A percentile compares a stretch with the other conserved stretches of the same genome.
Conservation (phyloP, 1,140 invertebrate genomes). For the Drosophila paulistorum region DNA sequence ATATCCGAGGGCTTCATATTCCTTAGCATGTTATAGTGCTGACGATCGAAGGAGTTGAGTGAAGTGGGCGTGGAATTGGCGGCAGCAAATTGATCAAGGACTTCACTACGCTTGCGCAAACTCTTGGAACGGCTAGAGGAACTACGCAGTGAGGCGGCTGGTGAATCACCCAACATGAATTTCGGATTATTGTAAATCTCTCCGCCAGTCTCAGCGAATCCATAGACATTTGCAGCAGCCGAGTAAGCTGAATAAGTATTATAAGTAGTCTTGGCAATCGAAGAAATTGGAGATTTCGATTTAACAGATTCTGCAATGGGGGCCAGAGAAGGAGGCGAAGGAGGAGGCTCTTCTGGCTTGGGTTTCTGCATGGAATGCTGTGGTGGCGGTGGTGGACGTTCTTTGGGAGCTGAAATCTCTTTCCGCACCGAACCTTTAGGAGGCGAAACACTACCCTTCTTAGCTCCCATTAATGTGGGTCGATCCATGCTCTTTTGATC, state of each 20-base stretch:
- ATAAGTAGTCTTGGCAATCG: conserved; percentile 30
- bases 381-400: conserved; percentile 67
- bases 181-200: conserved; percentile 83
- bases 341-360: conserved; percentile 2
- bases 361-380: conserved; percentile 49
- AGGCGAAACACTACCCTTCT: conserved; percentile 45
- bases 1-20: conserved; percentile 85
- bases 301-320: conserved; percentile 34
- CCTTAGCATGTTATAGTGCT: conserved; percentile 79
- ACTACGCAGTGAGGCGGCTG: conserved; percentile 63
- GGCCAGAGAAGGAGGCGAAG: background rate
- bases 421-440: conserved; percentile 42
- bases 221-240: conserved; percentile 69
- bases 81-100: conserved; percentile 73
- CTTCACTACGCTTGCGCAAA: conserved; percentile 62
- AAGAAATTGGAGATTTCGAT: conserved; percentile 33
- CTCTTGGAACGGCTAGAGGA: conserved; percentile 64
- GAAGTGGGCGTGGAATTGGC: conserved; percentile 74
- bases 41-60: conserved; percentile 63
- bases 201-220: conserved; percentile 77
- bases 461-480: conserved; percentile 5
- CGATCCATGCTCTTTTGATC: conserved; percentile 44
- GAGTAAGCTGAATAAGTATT: conserved; percentile 62
- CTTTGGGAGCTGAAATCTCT: conserved; percentile 69
- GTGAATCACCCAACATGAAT: conserved; percentile 75